A percentile compares a stretch with the other conserved stretches of the same genome.
phyloP scores from a whole-genome alignment of 2,888 invertebrate species.

The Ectemnius lituratus region DNA sequence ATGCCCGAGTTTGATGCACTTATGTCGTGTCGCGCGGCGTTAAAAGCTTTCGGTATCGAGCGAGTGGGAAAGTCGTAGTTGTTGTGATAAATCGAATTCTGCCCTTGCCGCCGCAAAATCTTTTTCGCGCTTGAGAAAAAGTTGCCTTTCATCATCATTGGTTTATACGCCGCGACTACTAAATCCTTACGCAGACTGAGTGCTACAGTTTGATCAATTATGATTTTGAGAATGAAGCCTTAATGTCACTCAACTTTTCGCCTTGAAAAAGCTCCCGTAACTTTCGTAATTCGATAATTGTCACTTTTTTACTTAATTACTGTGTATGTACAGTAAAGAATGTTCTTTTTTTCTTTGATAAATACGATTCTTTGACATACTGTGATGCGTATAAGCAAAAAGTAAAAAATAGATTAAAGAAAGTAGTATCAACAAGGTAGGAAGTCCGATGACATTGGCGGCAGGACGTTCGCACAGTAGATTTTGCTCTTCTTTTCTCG shows the following conservation, averaged over 20 bases:
- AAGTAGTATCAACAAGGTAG: no score
- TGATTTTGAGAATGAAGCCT: no score
- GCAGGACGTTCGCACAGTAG: background rate
- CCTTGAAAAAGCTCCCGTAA: background rate
- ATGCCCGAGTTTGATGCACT: background rate
- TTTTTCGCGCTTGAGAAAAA: background rate
- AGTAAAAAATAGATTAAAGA: no score
- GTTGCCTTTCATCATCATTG: background rate
- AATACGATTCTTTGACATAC: no score
- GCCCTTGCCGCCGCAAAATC: no score
- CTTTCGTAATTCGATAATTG: background rate
- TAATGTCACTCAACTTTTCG: background rate
- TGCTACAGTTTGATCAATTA: no score
- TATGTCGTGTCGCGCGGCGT: background rate
- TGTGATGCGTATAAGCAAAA: no score
- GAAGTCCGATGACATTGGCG: no score
- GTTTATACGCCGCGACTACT: background rate
- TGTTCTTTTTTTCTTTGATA: no score
- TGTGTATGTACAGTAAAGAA: no score
- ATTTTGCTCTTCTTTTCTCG: conserved; percentile 4
- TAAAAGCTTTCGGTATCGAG: background rate
- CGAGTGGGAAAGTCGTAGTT: background rate
- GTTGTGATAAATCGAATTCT: conserved; percentile 2
- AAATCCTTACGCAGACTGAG: no score
- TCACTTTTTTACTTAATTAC: no score